These are phyloP conservation scores for Galeopterus variegatus DNA, from an alignment of 2,113 vertebrate genomes.

Conservation along the genomic window DNA sequence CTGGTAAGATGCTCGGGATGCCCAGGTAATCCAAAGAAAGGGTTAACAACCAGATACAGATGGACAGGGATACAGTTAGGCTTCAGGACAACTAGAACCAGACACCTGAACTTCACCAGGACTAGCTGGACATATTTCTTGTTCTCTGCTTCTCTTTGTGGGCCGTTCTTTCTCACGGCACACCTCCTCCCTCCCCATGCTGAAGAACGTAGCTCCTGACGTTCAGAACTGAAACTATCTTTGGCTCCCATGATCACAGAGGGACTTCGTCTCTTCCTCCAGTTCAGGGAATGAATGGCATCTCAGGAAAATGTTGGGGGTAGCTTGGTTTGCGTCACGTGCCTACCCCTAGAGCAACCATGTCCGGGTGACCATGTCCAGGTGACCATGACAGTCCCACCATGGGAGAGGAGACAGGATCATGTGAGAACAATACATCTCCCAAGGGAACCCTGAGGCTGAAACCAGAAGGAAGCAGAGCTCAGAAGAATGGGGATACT, in stretches of 20 bases:
- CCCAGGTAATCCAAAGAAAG: neutral
- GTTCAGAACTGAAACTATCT: neutral
- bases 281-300: neutral
- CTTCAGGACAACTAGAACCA: neutral
- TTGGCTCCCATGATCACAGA: neutral
- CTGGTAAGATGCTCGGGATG: neutral
- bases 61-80: too few relatives aligned
- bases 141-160: neutral
- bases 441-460: neutral
- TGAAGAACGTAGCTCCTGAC: neutral
- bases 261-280: neutral
- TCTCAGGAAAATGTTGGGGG: neutral
- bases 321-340: neutral
- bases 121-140: rapidly evolving
- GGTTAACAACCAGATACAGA: neutral
- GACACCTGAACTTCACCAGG: rapidly evolving
- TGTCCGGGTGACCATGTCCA: neutral
- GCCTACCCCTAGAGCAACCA: neutral
- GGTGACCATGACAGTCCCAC: neutral
- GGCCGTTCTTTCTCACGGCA: neutral
- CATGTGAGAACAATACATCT: neutral
- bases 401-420: neutral
- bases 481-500: neutral
- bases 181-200: rapidly evolving
- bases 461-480: neutral